A percentile compares a stretch with the other conserved stretches of the same genome.
phyloP scores from a whole-genome alignment of 2,797 vertebrate genomes.

The Cossypha caffra region DNA sequence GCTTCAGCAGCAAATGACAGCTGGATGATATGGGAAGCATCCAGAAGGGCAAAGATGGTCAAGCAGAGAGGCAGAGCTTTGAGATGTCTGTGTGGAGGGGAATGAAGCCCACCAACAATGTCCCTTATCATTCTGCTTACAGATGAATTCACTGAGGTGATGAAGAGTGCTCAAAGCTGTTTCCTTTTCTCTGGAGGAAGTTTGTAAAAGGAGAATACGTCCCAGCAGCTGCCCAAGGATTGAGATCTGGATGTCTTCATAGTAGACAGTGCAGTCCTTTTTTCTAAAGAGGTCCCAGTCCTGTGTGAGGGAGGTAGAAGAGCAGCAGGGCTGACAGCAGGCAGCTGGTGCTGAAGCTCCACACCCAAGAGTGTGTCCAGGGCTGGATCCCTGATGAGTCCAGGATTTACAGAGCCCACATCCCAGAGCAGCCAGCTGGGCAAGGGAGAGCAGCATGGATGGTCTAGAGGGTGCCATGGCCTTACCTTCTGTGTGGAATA shows the following conservation, averaged over 20 bases:
- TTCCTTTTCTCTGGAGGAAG: not conserved
- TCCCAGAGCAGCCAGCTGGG: not conserved
- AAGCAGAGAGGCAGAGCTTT: not conserved
- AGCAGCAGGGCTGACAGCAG: not conserved
- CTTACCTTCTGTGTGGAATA: not conserved
- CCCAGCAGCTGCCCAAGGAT: not conserved
- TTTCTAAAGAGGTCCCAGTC: not conserved
- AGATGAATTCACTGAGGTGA: not conserved
- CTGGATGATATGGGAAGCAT: rapidly evolving
- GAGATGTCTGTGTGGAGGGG: not conserved
- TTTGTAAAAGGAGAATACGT: not conserved
- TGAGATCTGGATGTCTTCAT: not conserved
- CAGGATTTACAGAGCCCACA: rapidly evolving
- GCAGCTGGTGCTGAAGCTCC: not conserved
- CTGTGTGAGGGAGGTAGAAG: not conserved
- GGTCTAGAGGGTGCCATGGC: not conserved
- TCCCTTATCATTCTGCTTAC: not conserved
- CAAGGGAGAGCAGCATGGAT: rapidly evolving
- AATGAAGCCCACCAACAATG: not conserved
- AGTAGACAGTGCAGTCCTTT: not conserved
- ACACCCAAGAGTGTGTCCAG: rapidly evolving
- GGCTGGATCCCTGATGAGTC: not conserved
- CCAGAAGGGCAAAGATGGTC: not conserved
- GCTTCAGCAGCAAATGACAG: not conserved
- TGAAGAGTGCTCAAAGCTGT: not conserved